These are phyloP conservation scores for Ailurus styani DNA, from an alignment of 2,113 vertebrate species.

Conservation along the genomic window DNA sequence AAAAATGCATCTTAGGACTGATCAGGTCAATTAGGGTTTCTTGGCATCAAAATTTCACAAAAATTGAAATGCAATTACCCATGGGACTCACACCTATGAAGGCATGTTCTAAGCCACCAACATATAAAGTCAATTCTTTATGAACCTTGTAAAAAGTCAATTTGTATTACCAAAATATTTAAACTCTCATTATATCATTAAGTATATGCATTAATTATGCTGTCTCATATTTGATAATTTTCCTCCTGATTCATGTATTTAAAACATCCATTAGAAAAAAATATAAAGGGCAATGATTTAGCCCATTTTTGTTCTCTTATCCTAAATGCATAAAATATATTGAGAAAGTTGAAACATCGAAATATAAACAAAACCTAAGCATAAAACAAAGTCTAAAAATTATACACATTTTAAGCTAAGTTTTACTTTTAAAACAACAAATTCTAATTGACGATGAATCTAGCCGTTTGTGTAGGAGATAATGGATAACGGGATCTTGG, in stretches of 20 bases:
- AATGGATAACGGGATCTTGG: neutral
- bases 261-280: constrained; percentile 37
- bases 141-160: neutral
- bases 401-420: neutral
- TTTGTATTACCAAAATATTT: neutral
- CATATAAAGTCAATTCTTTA: neutral
- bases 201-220: neutral
- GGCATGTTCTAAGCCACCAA: neutral
- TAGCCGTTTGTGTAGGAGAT: neutral
- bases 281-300: neutral
- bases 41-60: neutral
- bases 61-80: neutral
- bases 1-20: neutral
- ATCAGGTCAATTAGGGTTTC: neutral
- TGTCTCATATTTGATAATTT: neutral
- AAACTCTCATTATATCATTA: too few species aligned
- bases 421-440: constrained; percentile 45
- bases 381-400: neutral
- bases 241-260: neutral
- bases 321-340: neutral
- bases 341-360: neutral
- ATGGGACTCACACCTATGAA: neutral
- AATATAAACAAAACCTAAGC: constrained; percentile 34
- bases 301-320: neutral
- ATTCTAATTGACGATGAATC: constrained; percentile 24